Base-by-base conservation (phyloP, 1,140 invertebrate genomes). In the Pseudomyrmex pallidus region DNA sequence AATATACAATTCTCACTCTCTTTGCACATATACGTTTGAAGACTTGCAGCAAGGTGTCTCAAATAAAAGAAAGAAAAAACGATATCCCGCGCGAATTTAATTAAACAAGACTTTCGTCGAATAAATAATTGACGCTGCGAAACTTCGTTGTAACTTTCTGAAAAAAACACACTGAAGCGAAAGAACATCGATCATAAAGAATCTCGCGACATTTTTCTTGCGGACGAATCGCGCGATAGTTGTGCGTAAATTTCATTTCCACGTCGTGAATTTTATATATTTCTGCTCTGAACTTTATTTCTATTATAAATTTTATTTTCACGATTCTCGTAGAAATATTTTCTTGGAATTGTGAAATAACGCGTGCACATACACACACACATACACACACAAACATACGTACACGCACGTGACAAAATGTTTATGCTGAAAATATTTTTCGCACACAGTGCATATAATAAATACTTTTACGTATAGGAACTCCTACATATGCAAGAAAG, bases 221-320 rank as follows among this genome's bases (percentile, higher is more conserved):
- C 54, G 20, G 15, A 15, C 62, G 12, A 35, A 57, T 70, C 76
- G 52, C 76, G 35, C 76, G 35, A 78, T 59, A 13, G 52, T 59
- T 78, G 66, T 17, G 15, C 70, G 66, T 13, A 12, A 44, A 78
- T 70, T 78, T 78, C 76, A 70, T 50, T 78, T 78, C 54, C 76
- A 57, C 52, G 5, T 48, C 17, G 76, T 78, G 20, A 78, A 78
- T 78, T 78, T 78, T 78, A 78, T 78, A 35, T 5, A 35, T 35
- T 78, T 20, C 20, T n/a, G 15, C 25, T 9, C 17, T 70, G 44
- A 78, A 70, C 44, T 70, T 78, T 78, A 78, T 78, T 70, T 17
- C 64, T 59, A 70, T 78, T 78, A 78, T 78, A 70, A 78, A 78
- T 70, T 78, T 70, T 48, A 78, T 70, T 78, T 68, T 57, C 50